Evolutionary conservation across 2,797 vertebrate species (phyloP), one percentile per base, ranked within the genome.

Genomic region (Sebastes reedi): DNA sequence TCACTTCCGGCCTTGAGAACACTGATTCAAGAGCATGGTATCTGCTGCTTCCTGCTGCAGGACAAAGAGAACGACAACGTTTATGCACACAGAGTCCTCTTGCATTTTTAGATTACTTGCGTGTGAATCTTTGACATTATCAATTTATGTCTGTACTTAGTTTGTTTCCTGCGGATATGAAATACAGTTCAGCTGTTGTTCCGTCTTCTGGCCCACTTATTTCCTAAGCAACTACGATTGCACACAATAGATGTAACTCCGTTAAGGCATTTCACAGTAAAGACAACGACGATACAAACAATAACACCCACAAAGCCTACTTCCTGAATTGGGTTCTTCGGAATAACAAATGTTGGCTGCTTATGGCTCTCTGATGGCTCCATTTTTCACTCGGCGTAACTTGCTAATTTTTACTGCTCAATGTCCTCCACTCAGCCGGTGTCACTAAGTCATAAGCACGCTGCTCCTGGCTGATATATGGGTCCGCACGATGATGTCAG

Each of bases 401-500:
- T 90, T 88, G 91, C 92, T 94, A 94, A 95, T 94, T 94, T 94
- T 95, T 95, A 94, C 93, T 91, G 92, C 94, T 93, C 90, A 89
- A 87, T 87, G 90, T 95, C 91, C 91, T 94, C 90, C 90, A 87
- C 90, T 94, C 92, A 89, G 89, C 81, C 87, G 18, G 76, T 88
- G 90, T 94, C 92, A 91, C 93, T 94, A 88, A 94, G 94, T 95
- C 94, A 94, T 93, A 93, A 93, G 88, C 90, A 89, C 67, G 89
- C 95, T 75, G 84, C 90, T 92, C 83, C 84, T 62, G 88, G 92
- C 87, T 98, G 97, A 99, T 97, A 97, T 97, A 98, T 96, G 95
- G 95, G 91, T 94, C 91, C 87, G 95, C 93, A 95, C 90, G 95
- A 94, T 97, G 96, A 97, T 97, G 97, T 98, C 97, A 97, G 95